These are phyloP conservation scores for Atractosteus spatula DNA, from an alignment of 2,113 vertebrate genomes.

Conservation along the genomic window DNA sequence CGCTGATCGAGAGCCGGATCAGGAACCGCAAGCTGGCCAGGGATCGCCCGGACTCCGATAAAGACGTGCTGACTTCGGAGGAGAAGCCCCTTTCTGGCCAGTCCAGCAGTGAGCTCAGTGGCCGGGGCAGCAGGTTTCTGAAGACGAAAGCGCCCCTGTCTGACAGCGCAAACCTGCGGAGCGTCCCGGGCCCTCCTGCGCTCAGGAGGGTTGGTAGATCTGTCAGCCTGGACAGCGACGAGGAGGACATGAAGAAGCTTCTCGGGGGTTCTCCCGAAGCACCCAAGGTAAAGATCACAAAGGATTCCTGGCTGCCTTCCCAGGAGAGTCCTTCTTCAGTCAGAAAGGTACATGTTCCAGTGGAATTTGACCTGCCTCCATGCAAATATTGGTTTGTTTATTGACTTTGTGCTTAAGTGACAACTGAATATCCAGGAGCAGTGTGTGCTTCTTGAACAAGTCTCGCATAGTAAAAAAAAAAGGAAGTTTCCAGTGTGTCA, in stretches of 20 bases:
- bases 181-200: neutral
- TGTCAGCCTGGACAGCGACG: slow-evolving; percentile 60
- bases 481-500: no score
- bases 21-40: slow-evolving; percentile 32
- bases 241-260: slow-evolving; percentile 63
- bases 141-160: slow-evolving; percentile 48
- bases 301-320: neutral
- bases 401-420: no score
- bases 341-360: slow-evolving; percentile 12
- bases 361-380: neutral
- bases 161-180: neutral
- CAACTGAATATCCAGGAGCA: no score
- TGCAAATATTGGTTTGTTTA: no score
- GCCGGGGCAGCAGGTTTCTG: slow-evolving; percentile 46
- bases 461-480: no score
- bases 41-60: neutral
- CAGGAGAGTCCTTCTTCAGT: slow-evolving; percentile 13
- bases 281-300: slow-evolving; percentile 24
- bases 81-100: neutral
- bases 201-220: slow-evolving; percentile 9
- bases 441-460: no score
- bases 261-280: slow-evolving; percentile 52
- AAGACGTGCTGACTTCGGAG: neutral
- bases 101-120: slow-evolving; percentile 28
- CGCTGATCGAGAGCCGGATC: slow-evolving; percentile 65